Evolutionary conservation across 2,113 vertebrate species (phyloP), one percentile per base, ranked within the genome.

Genomic region (Catharus minimus): DNA sequence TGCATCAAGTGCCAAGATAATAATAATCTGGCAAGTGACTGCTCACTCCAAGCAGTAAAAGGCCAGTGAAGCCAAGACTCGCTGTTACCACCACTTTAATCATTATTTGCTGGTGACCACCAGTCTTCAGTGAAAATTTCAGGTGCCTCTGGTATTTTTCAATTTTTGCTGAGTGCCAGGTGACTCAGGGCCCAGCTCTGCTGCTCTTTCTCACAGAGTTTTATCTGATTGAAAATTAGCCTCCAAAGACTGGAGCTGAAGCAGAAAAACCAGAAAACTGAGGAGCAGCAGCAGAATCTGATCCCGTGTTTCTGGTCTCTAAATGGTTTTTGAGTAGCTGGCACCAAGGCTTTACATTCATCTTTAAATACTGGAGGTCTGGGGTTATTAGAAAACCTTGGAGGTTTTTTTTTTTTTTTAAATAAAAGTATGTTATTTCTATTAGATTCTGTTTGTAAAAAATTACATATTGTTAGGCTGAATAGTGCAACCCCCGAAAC

Each of bases 1-100:
- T 88, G 50, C 46, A 73, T 86, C 58, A 22, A 76, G 81, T 90
- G 83, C 94, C 92, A 95, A 89, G 82, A 85, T 82, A 93, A 85
- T 94, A 92, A 95, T 73, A 82, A 95, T 64, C 90, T 93, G 92
- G 89, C 90, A 94, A 93, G 84, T 69, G 85, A 88, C 41, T 88
- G 18, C 78, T 92, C 47, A 73, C 69, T 84, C 43, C 66, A 32
- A 92, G 89, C 6, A 73, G 78, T 93, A 86, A 95, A 93, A 90
- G 26, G 3, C 43, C 61, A 66, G 26, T 6, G 74, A 92, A 94
- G 83, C 83, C 77, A 90, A 93, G 36, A 69, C 10, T 94, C 17
- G 3, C 78, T 93, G 84, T 89, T 93, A 55, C 86, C 60, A 58
- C 67, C 43, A 46, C 61, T 94, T 77, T 43, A 93, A 80, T 66